These are phyloP conservation scores for Piscicola geometra DNA, from an alignment of 2,888 invertebrate genomes.

Conservation along the genomic window DNA sequence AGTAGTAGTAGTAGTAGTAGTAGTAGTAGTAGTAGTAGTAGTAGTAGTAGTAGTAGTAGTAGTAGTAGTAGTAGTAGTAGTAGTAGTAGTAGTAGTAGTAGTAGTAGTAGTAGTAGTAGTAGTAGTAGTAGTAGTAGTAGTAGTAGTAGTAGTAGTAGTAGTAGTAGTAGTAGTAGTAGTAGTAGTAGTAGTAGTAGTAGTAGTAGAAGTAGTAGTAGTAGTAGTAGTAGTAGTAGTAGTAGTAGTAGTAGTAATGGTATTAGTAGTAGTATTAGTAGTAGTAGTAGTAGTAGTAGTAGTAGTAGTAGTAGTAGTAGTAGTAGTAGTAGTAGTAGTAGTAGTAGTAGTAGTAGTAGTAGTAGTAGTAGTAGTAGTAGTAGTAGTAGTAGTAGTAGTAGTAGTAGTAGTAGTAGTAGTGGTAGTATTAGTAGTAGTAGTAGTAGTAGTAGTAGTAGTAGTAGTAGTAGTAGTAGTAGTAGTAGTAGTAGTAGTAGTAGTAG, in stretches of 20 bases:
- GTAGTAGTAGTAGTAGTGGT: slow-evolving; percentile 22
- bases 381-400: slow-evolving; percentile 22
- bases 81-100: slow-evolving; percentile 1
- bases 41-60: slow-evolving; percentile 4
- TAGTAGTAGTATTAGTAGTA: slow-evolving; percentile 15
- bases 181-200: slow-evolving; percentile 17
- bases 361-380: slow-evolving; percentile 7
- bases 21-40: slow-evolving; percentile 13
- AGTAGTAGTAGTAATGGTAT: slow-evolving; percentile 7
- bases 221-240: slow-evolving; percentile 14
- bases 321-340: slow-evolving; percentile 18
- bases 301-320: slow-evolving; percentile 17
- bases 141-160: slow-evolving; percentile 19
- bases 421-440: slow-evolving; percentile 10
- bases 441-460: slow-evolving; percentile 7
- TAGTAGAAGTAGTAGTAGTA: slow-evolving; percentile 14
- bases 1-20: slow-evolving; percentile 14
- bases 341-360: slow-evolving; percentile 14
- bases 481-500: background rate
- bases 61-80: slow-evolving; percentile 13
- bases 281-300: slow-evolving; percentile 16
- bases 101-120: slow-evolving; percentile 6
- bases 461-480: slow-evolving; percentile 10
- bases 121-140: slow-evolving; percentile 9
- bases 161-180: slow-evolving; percentile 11